Evolutionary conservation across 2,888 invertebrate genomes (phyloP).

Genomic region (Eristalinus aeneus): DNA sequence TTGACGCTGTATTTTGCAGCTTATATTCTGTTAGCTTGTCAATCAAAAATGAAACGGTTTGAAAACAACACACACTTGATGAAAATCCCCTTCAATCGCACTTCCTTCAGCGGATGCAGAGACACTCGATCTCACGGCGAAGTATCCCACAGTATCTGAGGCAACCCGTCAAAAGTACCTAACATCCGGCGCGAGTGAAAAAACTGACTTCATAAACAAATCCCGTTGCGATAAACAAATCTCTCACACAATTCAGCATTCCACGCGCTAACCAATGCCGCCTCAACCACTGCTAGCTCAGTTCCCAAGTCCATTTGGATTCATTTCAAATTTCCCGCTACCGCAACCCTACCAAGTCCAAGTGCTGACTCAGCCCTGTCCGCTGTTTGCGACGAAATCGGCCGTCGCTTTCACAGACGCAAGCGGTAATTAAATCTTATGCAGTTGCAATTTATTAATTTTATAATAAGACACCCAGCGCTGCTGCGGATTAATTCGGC

Average conservation of each 20-base stretch:
- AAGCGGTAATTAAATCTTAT: conserved; percentile 59
- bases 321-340: neutral
- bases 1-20: too few species aligned
- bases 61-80: too few species aligned
- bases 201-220: neutral
- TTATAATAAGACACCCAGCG: conserved; percentile 25
- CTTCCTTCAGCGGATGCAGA: neutral
- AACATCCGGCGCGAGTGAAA: neutral
- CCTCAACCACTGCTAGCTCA: neutral
- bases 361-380: neutral
- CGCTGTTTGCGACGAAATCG: neutral
- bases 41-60: too few species aligned
- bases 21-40: too few species aligned
- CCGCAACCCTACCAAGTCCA: neutral
- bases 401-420: conserved; percentile 7
- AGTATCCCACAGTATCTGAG: neutral
- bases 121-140: neutral
- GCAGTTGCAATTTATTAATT: conserved; percentile 57
- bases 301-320: neutral
- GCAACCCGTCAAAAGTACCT: neutral
- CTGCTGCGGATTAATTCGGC: conserved; percentile 41
- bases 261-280: neutral
- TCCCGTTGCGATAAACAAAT: neutral
- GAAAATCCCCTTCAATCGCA: neutral
- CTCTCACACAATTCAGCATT: neutral